These are phyloP conservation scores for Menura novaehollandiae DNA, from an alignment of 2,113 vertebrate species.

Conservation along the genomic window DNA sequence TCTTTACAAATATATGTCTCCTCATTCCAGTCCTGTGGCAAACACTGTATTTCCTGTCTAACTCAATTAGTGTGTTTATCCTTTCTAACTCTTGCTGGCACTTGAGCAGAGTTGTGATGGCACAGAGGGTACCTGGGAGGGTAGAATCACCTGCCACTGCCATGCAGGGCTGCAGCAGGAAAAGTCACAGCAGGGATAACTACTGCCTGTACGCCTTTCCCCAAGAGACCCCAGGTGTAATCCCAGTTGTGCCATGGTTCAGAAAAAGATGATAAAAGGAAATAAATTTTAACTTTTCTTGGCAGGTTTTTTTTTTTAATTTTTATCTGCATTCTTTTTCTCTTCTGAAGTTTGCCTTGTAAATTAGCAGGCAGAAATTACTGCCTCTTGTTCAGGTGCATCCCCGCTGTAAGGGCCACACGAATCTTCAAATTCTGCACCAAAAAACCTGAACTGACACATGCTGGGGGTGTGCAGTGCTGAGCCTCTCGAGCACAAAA, in stretches of 20 bases:
- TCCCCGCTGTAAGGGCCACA: not conserved
- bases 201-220: not conserved
- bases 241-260: not conserved
- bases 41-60: not conserved
- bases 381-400: not conserved
- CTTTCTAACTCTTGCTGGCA: not conserved
- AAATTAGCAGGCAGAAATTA: not conserved
- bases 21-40: not conserved
- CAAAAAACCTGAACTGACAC: not conserved
- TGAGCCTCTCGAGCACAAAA: accelerated
- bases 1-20: not conserved
- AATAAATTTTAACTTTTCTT: not conserved
- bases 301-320: not conserved
- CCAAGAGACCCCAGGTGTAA: not conserved
- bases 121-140: not conserved
- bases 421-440: not conserved
- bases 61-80: not conserved
- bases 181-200: not conserved
- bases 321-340: not conserved
- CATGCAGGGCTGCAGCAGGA: not conserved
- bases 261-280: not conserved
- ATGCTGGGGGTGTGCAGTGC: not conserved
- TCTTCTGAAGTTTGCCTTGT: not conserved
- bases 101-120: not conserved
- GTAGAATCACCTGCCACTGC: not conserved